Conservation (phyloP, 2,888 invertebrate species). For the Drosophila incognita region DNA sequence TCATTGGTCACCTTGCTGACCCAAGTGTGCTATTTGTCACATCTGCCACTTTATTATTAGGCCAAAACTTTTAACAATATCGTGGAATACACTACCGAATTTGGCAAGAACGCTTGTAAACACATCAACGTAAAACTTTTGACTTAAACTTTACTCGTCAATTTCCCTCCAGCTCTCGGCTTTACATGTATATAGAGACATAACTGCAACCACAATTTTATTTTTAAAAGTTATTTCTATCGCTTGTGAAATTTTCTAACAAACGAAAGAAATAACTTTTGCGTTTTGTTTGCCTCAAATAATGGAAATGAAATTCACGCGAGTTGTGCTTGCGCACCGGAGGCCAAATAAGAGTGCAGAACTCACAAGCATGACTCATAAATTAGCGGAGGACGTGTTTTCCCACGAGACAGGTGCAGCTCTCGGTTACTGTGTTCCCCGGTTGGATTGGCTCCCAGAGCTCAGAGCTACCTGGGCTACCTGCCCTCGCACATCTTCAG, state of each 20-base stretch:
- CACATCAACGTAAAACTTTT: conserved; percentile 41
- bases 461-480: not conserved
- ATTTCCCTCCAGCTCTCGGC: too few relatives aligned
- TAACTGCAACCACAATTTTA: conserved; percentile 22
- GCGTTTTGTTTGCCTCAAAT: conserved; percentile 50
- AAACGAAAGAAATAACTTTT: conserved; percentile 37
- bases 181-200: conserved; percentile 2
- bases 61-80: conserved; percentile 17
- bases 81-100: conserved; percentile 15
- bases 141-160: conserved; percentile 6
- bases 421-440: conserved; percentile 1
- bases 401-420: conserved; percentile 70
- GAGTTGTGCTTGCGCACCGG: conserved; percentile 14
- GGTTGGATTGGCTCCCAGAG: conserved; percentile 25
- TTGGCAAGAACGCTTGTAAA: conserved; percentile 38
- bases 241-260: too few relatives aligned
- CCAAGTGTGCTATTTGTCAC: not conserved
- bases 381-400: conserved; percentile 55
- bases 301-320: conserved; percentile 46
- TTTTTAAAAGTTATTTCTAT: too few relatives aligned
- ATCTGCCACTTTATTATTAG: not conserved
- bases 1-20: not conserved
- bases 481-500: conserved; percentile 22
- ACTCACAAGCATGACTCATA: conserved; percentile 56
- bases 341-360: conserved; percentile 43